Conservation (phyloP, 2,113 vertebrate genomes). For the Leptocoma aspasia region DNA sequence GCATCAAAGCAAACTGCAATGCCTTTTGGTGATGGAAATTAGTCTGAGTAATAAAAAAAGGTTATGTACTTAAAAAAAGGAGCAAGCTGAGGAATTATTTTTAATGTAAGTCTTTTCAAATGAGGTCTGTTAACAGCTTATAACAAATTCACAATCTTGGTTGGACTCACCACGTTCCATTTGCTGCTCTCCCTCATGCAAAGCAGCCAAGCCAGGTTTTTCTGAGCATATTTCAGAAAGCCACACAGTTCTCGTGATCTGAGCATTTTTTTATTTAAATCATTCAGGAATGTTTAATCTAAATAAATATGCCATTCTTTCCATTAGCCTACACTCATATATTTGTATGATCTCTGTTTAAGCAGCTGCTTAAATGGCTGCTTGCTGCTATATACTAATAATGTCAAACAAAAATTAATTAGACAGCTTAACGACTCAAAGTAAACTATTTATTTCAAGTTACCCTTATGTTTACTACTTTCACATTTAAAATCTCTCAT, state of each 20-base stretch:
- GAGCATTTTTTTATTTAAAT: neutral
- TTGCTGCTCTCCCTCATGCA: neutral
- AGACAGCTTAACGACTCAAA: neutral
- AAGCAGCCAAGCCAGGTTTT: neutral
- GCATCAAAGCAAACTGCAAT: neutral
- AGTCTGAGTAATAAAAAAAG: neutral
- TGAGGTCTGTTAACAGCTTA: neutral
- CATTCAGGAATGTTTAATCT: constrained; percentile 37
- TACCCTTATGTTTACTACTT: constrained; percentile 24
- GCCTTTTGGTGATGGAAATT: constrained; percentile 16
- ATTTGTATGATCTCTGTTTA: constrained; percentile 3
- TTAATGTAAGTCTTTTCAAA: neutral
- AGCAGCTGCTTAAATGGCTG: constrained; percentile 18
- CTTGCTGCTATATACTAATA: neutral
- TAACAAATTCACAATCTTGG: neutral
- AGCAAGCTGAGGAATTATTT: constrained; percentile 6
- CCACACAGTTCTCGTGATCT: neutral
- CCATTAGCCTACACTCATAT: neutral
- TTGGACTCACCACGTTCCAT: neutral
- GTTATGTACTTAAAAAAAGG: neutral
- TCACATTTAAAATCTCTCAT: neutral
- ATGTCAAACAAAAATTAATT: constrained; percentile 15
- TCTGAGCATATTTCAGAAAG: neutral
- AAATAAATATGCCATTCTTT: constrained; percentile 55
- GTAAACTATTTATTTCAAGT: constrained; percentile 28